Base-by-base conservation (phyloP, 2,888 invertebrate species). In the Ferrisia virgata region DNA sequence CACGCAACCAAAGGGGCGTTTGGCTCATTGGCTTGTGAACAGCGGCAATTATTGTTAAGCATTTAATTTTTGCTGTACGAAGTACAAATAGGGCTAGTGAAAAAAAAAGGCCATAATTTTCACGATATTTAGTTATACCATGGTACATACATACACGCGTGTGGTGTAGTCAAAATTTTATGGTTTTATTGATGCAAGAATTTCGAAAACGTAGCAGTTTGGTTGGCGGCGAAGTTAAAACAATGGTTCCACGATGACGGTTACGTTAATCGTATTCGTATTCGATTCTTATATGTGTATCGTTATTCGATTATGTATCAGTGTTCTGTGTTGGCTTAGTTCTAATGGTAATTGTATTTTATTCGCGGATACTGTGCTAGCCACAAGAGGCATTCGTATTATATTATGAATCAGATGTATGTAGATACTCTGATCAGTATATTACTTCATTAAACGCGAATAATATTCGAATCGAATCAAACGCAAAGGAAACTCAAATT, bases 181-280 rank as follows among this genome's bases (percentile, higher is more conserved):
- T 76, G 25, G 72, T 76, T 76, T 76, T 76, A 76, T 76, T 76
- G 72, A 36, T 76, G 72, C 72, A 18, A 76, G 36, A 76, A 36
- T 64, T 64, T 36, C 72, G 72, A 76, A 76, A 36, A 64, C 64
- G 64, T 64, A 28, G 64, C 64, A 28, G 36, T 76, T 36, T 53
- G 36, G n/a, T n/a, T 36, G 53, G 53, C 72, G 36, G n/a, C 72
- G 36, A 76, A 76, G 72, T 36, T 33, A 9, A 9, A 76, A 76
- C 72, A 28, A 31, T 36, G 72, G 72, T 76, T 76, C 72, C 72
- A 76, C 72, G 72, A 76, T 76, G 72, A 36, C 72, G 72, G n/a
- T 22, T 18, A n/a, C 9, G 72, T 3, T 76, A 76, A 76, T 76
- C 72, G 72, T 76, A 33, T 33, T 76, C 36, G 53, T 53, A 11